A percentile compares a stretch with the other conserved stretches of the same genome.
Conservation (phyloP, 2,888 invertebrate genomes). For the Synergus laeviventris region DNA sequence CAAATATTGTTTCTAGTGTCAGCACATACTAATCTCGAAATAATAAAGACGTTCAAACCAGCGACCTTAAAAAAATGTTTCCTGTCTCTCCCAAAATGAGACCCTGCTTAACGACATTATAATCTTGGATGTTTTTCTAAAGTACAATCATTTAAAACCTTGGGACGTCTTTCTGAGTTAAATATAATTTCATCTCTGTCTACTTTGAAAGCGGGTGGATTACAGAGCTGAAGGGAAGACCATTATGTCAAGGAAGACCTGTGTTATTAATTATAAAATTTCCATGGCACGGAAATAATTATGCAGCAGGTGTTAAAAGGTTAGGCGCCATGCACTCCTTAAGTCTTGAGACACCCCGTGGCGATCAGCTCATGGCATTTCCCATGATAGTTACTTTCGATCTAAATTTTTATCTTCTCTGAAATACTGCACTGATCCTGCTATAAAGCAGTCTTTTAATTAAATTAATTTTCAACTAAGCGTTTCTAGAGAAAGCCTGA, state of each 20-base stretch:
- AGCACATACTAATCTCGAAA: constrained; percentile 1
- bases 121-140: neutral
- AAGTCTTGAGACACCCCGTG: constrained; percentile 25
- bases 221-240: neutral
- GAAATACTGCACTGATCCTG: constrained; percentile 19
- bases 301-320: constrained; percentile 50
- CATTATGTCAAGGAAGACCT: constrained; percentile 18
- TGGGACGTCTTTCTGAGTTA: neutral
- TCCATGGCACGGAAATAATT: constrained; percentile 47
- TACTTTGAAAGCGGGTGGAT: neutral
- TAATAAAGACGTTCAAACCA: constrained; percentile 17
- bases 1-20: constrained; percentile 4
- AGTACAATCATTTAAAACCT: neutral
- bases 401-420: neutral
- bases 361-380: constrained; percentile 10
- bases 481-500: neutral
- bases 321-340: constrained; percentile 22
- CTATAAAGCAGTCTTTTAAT: constrained; percentile 29
- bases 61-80: neutral
- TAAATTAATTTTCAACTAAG: constrained; percentile 31
- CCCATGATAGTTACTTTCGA: constrained; percentile 35
- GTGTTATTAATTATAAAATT: constrained; percentile 48
- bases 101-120: constrained; percentile 17
- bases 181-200: neutral
- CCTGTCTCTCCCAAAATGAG: neutral